These are phyloP conservation scores for Butorides virescens DNA, from an alignment of 2,113 vertebrate species.

Conservation along the genomic window DNA sequence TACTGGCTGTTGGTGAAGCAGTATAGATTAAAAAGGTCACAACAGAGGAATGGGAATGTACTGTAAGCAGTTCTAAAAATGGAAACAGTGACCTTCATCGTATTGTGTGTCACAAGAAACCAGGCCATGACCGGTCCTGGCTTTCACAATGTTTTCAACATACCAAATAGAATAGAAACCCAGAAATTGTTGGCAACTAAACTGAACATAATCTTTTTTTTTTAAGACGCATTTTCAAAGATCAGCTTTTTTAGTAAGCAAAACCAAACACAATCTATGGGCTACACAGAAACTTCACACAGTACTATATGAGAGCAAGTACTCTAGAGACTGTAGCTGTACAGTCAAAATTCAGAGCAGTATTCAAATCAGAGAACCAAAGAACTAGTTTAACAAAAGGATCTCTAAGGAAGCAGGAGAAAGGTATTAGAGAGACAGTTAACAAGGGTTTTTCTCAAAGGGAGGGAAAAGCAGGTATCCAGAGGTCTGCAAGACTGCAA, in stretches of 20 bases:
- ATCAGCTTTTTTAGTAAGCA: not conserved
- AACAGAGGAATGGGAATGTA: conserved; percentile 33
- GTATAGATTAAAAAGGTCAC: conserved; percentile 5
- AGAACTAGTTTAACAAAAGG: not conserved
- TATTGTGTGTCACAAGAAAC: conserved; percentile 30
- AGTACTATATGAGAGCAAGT: not conserved
- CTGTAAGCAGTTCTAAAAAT: conserved; percentile 48
- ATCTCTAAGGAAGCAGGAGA: not conserved
- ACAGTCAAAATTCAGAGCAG: not conserved
- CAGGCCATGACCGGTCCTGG: not conserved
- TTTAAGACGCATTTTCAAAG: not conserved
- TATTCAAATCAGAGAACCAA: not conserved
- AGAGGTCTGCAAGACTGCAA: not conserved
- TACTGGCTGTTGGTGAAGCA: not conserved
- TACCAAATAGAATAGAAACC: not conserved
- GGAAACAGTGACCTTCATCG: conserved; percentile 9
- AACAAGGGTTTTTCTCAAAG: not conserved
- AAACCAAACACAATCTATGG: not conserved
- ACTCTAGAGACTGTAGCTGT: not conserved
- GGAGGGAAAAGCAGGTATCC: not conserved
- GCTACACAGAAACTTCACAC: not conserved
- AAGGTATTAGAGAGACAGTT: not conserved
- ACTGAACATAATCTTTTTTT: not conserved
- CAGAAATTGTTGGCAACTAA: not conserved
- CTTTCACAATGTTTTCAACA: conserved; percentile 19